Evolutionary conservation across 2,888 invertebrate species (phyloP).

Genomic region (Lasioglossum oenotherae): DNA sequence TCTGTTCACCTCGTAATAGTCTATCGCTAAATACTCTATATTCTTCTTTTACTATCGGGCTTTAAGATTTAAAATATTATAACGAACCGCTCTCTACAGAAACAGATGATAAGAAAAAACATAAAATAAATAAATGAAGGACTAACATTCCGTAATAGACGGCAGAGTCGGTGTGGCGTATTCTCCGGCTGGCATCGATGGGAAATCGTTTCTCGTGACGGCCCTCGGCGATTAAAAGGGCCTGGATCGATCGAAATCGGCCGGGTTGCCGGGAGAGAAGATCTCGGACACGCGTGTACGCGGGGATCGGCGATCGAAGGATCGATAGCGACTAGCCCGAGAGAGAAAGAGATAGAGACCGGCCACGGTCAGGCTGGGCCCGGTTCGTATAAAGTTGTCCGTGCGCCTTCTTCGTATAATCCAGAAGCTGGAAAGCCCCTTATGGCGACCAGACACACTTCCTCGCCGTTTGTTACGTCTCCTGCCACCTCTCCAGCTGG

Average conservation of each 20-base stretch:
- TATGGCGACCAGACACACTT: conserved; percentile 50
- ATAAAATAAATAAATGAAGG: not conserved
- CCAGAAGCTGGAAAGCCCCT: conserved; percentile 55
- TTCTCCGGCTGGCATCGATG: not conserved
- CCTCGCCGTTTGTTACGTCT: conserved; percentile 51
- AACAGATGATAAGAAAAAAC: not conserved
- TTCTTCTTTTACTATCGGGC: too few species aligned
- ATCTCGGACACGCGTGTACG: conserved; percentile 43
- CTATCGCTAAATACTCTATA: too few species aligned
- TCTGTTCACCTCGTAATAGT: too few species aligned
- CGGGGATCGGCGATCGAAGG: conserved; percentile 45
- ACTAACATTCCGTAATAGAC: not conserved
- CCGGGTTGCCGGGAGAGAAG: conserved; percentile 11
- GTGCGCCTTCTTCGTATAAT: conserved; percentile 48
- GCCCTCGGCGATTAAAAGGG: conserved; percentile 17
- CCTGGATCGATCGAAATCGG: conserved; percentile 17
- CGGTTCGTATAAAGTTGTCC: conserved; percentile 63
- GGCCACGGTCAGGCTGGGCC: not conserved
- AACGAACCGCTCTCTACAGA: too few species aligned
- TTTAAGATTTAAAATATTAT: too few species aligned
- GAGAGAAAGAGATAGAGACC: conserved; percentile 9
- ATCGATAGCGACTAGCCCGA: conserved; percentile 44
- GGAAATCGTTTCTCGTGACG: conserved; percentile 28
- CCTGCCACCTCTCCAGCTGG: conserved; percentile 11
- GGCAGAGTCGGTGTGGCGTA: not conserved